phyloP scores from a whole-genome alignment of 2,888 invertebrate species.

The Cheilosia vernalis region DNA sequence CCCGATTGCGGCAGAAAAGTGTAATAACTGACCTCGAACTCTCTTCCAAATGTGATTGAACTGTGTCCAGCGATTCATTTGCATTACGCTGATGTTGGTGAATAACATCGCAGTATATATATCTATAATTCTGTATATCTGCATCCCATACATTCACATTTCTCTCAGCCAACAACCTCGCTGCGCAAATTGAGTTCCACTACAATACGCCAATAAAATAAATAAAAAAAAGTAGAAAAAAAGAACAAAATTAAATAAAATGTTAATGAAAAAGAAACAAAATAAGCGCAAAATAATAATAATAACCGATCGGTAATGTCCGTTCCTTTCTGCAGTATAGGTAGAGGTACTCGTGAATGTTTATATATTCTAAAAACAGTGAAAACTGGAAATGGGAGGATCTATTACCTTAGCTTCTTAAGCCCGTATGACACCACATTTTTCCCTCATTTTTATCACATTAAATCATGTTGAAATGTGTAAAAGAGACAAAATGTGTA shows the following conservation, averaged over 20 bases:
- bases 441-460: too few relatives aligned
- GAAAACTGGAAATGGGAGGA: too few relatives aligned
- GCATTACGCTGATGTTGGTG: conserved; percentile 47
- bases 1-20: conserved; percentile 49
- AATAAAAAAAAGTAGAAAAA: background rate
- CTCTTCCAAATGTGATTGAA: conserved; percentile 81
- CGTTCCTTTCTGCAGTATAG: conserved; percentile 19
- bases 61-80: conserved; percentile 76
- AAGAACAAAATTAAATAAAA: conserved; percentile 20
- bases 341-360: too few relatives aligned
- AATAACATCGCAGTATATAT: conserved; percentile 18
- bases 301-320: conserved; percentile 16
- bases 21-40: conserved; percentile 82
- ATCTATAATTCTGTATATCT: conserved; percentile 1
- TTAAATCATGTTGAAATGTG: too few relatives aligned
- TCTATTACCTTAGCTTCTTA: too few relatives aligned
- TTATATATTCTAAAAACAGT: too few relatives aligned
- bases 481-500: too few relatives aligned
- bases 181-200: conserved; percentile 47
- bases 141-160: background rate
- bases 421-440: too few relatives aligned
- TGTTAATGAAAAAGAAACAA: conserved; percentile 39
- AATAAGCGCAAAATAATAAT: conserved; percentile 30
- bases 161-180: conserved; percentile 52
- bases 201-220: conserved; percentile 35